Evolutionary conservation across 1,140 invertebrate genomes (phyloP), one percentile per base, ranked within the genome.

Genomic region (Myzus persicae): DNA sequence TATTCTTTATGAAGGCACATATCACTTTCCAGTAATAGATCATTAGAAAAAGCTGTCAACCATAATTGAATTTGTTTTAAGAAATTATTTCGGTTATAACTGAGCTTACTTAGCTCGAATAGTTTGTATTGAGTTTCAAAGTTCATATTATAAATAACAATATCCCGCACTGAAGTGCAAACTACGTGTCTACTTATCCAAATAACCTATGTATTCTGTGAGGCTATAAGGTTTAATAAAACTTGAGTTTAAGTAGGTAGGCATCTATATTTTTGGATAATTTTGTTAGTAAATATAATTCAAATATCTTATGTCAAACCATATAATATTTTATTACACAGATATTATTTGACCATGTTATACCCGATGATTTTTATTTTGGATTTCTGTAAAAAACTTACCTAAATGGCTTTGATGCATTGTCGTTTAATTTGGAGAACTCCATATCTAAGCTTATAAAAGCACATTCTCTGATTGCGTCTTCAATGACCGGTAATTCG

Each of bases 391-490:
- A n/a, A 26, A 88, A 14, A 90, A n/a, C 81, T 93, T 59, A 93
- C 91, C 46, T 85, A 82, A 93, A 93, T 40, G 91, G 91, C 1
- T 42, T 82, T 40, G 44, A 20, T 40, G 20, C n/a, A 51, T 93
- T 26, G 18, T 93, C 81, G 20, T 42, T 36, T 40, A 93, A n/a
- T 85, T 93, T 93, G 0, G 91, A 93, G n/a, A 93, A 93, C n/a
- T 93, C 91, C 81, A 93, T 84, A n/a, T 93, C 91, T 48, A 93
- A 40, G 42, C 91, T 44, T 20, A 93, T n/a, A 93, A 93, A 93
- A 51, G 91, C 81, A 26, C 36, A 93, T 51, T 82, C 11, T 93
- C 42, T 93, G 51, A 93, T 84, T 40, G 38, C 81, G 7, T 5
- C 18, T 85, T 93, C 91, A 5, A 93, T 93, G 9, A 31, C 26